These are phyloP conservation scores for Sthenelais limicola DNA, from an alignment of 2,888 invertebrate species.

Conservation along the genomic window DNA sequence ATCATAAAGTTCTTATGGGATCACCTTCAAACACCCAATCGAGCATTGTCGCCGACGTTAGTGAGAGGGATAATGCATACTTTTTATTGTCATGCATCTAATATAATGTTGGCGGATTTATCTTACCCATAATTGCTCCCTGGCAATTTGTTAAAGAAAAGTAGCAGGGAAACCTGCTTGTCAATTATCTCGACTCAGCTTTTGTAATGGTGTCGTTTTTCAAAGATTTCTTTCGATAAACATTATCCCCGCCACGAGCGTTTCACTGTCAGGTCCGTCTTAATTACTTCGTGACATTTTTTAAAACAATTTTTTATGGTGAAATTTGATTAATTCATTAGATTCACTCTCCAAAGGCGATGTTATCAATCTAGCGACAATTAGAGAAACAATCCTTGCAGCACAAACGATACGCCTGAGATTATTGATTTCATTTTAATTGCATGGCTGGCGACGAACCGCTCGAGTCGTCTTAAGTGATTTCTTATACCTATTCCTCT, in stretches of 20 bases:
- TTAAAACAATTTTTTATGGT: not conserved
- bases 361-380: constrained; percentile 32
- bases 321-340: constrained; percentile 40
- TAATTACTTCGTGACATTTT: constrained; percentile 16
- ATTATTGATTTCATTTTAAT: constrained; percentile 30
- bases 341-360: constrained; percentile 32
- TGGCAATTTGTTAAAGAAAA: constrained; percentile 38
- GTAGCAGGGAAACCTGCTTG: constrained; percentile 25
- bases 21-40: no score
- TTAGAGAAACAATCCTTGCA: constrained; percentile 28
- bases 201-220: constrained; percentile 37
- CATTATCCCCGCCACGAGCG: constrained; percentile 4
- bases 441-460: not conserved
- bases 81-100: no score
- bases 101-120: constrained; percentile 20
- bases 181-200: constrained; percentile 29
- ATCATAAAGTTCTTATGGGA: no score
- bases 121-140: constrained; percentile 36
- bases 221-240: constrained; percentile 9
- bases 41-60: no score
- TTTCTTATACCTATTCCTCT: no score
- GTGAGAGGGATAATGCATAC: no score
- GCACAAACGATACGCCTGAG: constrained; percentile 12
- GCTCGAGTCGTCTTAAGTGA: constrained; percentile 9
- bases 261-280: constrained; percentile 30